Percentiles rank a stretch among this genome's conserved stretches.
Conservation (phyloP, 2,797 vertebrate genomes). For the Cossypha niveicapilla region DNA sequence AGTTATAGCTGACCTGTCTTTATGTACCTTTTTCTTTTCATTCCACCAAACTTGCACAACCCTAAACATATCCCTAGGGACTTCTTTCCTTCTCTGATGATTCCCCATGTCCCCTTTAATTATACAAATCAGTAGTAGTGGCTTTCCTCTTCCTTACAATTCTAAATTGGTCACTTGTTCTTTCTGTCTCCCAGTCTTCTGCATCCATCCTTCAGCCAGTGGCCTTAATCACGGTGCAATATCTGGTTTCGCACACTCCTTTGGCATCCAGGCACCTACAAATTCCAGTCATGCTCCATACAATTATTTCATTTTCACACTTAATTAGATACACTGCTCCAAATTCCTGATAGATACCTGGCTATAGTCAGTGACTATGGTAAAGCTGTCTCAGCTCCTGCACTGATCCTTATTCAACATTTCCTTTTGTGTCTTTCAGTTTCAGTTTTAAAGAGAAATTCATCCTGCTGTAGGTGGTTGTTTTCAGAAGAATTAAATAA, state of each 20-base stretch:
- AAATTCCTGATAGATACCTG: background rate
- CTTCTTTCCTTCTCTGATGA: background rate
- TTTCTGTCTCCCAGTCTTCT: background rate
- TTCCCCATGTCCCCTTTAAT: background rate
- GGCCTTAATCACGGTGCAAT: background rate
- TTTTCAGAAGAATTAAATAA: background rate
- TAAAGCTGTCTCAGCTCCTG: background rate
- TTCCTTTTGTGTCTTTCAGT: background rate
- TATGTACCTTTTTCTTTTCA: background rate
- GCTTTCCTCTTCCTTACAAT: background rate
- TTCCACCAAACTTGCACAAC: background rate
- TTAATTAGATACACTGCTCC: background rate
- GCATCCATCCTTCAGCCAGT: fast-evolving
- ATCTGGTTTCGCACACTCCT: background rate
- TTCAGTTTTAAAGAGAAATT: background rate
- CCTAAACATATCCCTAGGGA: background rate
- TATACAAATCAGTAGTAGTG: background rate
- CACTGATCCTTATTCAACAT: background rate
- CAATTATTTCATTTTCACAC: background rate
- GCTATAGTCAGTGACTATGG: background rate
- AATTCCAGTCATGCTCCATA: background rate
- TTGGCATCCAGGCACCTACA: background rate
- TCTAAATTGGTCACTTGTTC: background rate
- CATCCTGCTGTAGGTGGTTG: background rate
- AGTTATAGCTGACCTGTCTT: background rate